Percentiles rank a stretch among this genome's conserved stretches.
Evolutionary conservation across 2,888 invertebrate genomes (phyloP).

Genomic region (Hymenopus coronatus): DNA sequence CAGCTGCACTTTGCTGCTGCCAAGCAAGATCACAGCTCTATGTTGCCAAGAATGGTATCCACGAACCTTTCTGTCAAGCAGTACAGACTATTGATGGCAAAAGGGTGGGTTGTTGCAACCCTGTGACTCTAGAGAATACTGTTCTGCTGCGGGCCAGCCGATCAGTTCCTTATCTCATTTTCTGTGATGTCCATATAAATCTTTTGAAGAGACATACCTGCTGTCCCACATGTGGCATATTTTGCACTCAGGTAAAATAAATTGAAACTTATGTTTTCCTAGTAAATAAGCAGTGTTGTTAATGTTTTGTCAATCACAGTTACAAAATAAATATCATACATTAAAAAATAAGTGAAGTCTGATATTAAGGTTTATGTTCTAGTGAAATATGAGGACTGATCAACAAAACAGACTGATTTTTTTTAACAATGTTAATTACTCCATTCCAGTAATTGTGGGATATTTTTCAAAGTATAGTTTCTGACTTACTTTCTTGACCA

Average conservation of each 20-base stretch:
- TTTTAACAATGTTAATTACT: too few relatives aligned
- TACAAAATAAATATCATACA: too few relatives aligned
- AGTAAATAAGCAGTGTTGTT: neutral
- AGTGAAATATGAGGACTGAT: too few relatives aligned
- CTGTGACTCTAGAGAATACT: conserved; percentile 54
- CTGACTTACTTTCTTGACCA: too few relatives aligned
- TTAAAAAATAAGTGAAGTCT: too few relatives aligned
- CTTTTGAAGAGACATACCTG: conserved; percentile 79
- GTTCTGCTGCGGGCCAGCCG: conserved; percentile 67
- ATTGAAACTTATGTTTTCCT: neutral
- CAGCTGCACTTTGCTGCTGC: conserved; percentile 52
- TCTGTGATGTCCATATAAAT: conserved; percentile 75
- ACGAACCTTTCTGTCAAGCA: conserved; percentile 65
- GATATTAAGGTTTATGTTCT: too few relatives aligned
- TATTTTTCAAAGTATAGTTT: too few relatives aligned
- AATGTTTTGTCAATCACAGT: too few relatives aligned
- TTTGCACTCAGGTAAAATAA: conserved; percentile 74
- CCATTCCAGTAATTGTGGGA: too few relatives aligned
- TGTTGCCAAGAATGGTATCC: conserved; percentile 39
- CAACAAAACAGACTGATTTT: too few relatives aligned
- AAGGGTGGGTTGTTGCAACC: conserved; percentile 78
- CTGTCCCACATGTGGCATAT: conserved; percentile 85
- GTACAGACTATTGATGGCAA: conserved; percentile 71
- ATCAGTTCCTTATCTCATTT: conserved; percentile 73
- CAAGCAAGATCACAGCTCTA: conserved; percentile 53